These are phyloP conservation scores for Spialia ferax DNA, from an alignment of 2,888 invertebrate species.

Conservation along the genomic window DNA sequence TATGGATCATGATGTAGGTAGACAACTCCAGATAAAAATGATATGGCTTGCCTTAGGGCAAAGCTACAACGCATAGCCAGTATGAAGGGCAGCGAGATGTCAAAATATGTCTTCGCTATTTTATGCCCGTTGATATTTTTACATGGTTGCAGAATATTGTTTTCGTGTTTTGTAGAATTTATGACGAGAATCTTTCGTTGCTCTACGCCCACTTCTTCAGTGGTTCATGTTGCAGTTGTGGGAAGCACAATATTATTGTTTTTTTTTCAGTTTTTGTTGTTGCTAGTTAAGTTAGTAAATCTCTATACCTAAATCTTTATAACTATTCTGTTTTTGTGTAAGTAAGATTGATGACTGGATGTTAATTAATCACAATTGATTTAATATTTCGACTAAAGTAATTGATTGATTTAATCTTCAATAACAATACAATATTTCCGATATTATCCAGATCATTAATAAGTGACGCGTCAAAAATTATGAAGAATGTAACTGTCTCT, in stretches of 20 bases:
- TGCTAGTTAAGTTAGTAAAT: too few species aligned
- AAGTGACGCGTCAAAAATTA: too few species aligned
- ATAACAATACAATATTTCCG: too few species aligned
- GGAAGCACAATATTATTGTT: neutral
- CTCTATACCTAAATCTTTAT: neutral
- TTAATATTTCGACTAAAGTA: too few species aligned
- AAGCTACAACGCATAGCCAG: neutral
- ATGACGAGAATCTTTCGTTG: conserved; percentile 28
- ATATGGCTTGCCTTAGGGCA: neutral
- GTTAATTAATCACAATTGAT: too few species aligned
- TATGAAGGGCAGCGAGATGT: conserved; percentile 17
- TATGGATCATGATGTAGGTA: too few species aligned
- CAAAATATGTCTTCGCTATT: conserved; percentile 35
- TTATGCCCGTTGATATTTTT: conserved; percentile 28
- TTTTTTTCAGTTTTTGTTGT: neutral
- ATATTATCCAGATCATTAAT: too few species aligned
- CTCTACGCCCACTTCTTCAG: conserved; percentile 36
- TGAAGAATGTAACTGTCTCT: too few species aligned
- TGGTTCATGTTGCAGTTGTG: conserved; percentile 13
- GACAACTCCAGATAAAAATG: neutral
- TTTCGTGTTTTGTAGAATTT: conserved; percentile 38
- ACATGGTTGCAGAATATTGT: conserved; percentile 31
- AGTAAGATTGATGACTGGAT: too few species aligned
- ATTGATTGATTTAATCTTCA: too few species aligned
- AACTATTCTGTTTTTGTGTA: neutral